Evolutionary conservation across 2,113 vertebrate genomes (phyloP).

Genomic region (Ictalurus punctatus): DNA sequence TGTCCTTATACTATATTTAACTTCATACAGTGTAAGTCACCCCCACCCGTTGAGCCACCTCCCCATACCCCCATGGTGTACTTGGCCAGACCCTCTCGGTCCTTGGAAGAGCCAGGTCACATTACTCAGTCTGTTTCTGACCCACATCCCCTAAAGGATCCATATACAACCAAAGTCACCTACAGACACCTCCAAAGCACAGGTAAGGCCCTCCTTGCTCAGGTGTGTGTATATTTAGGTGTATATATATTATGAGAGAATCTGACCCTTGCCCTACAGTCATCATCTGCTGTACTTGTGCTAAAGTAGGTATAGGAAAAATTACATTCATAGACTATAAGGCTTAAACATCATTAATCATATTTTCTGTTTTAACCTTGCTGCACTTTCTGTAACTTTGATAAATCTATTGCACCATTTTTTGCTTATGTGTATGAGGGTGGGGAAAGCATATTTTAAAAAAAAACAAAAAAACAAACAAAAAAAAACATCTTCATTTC

Average conservation of each 20-base stretch:
- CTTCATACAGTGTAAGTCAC: slow-evolving; percentile 81
- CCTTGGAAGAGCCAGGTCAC: slow-evolving; percentile 72
- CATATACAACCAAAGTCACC: slow-evolving; percentile 55
- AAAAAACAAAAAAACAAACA: too few species aligned
- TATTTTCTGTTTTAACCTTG: not conserved
- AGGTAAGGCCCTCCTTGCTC: slow-evolving; percentile 62
- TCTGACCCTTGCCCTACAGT: not conserved
- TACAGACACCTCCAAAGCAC: slow-evolving; percentile 58
- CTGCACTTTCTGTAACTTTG: slow-evolving; percentile 9
- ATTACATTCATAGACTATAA: not conserved
- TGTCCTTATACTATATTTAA: slow-evolving; percentile 87
- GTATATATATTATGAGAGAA: not conserved
- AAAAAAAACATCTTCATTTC: not conserved
- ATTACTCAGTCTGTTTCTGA: slow-evolving; percentile 59
- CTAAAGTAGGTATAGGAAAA: not conserved
- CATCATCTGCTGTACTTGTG: not conserved
- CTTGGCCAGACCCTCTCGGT: slow-evolving; percentile 70
- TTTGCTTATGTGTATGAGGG: not conserved
- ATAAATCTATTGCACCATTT: not conserved
- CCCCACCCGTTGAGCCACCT: slow-evolving; percentile 68
- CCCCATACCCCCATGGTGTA: slow-evolving; percentile 59
- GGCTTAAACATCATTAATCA: not conserved
- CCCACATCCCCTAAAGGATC: slow-evolving; percentile 56
- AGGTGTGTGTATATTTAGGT: not conserved
- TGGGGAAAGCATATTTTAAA: too few species aligned